These are phyloP conservation scores for Micrasema longulum DNA, from an alignment of 1,140 invertebrate species.

Conservation along the genomic window DNA sequence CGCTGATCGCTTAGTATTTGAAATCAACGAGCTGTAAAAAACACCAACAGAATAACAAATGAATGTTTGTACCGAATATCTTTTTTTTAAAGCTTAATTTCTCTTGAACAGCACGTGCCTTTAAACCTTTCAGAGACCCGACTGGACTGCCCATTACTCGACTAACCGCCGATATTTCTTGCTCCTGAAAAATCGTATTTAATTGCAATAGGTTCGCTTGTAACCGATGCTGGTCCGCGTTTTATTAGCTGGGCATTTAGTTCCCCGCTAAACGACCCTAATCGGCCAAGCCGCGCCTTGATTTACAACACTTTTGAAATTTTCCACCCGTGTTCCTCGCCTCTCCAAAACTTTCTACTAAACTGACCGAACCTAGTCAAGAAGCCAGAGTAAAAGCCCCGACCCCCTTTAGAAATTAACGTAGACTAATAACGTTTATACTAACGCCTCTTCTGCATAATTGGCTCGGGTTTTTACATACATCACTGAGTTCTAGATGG, in stretches of 20 bases:
- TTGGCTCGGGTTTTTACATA: neutral
- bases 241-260: conserved; percentile 47
- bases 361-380: neutral
- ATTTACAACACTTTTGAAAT: conserved; percentile 47
- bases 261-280: conserved; percentile 50
- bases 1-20: no score
- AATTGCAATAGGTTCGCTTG: conserved; percentile 35
- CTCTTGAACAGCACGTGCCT: neutral
- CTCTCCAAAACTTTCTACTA: neutral
- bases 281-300: conserved; percentile 50
- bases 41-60: no score
- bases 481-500: neutral
- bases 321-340: conserved; percentile 4
- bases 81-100: neutral
- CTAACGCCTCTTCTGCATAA: neutral
- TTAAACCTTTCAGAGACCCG: conserved; percentile 14
- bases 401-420: neutral
- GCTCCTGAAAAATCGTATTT: conserved; percentile 34
- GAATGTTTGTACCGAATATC: neutral
- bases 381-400: neutral
- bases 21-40: no score
- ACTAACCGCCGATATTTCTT: conserved; percentile 32
- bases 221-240: conserved; percentile 38
- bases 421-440: conserved; percentile 6
- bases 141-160: neutral